Percentiles rank a stretch among this genome's conserved stretches.
phyloP scores from a whole-genome alignment of 2,888 invertebrate species.

The Psylliodes chrysocephalus region DNA sequence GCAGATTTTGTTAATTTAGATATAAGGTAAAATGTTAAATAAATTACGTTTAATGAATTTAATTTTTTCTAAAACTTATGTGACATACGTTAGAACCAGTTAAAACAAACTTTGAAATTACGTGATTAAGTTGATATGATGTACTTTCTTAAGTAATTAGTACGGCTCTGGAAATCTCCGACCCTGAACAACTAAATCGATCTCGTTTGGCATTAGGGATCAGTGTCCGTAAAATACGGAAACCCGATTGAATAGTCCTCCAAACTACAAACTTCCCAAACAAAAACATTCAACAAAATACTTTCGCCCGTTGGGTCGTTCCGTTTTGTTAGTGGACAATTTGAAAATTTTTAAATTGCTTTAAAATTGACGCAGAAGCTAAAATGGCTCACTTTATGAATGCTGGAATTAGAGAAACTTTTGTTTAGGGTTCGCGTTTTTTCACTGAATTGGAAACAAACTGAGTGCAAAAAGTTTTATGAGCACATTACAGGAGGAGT shows the following conservation, averaged over 20 bases:
- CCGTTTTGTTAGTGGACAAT: slow-evolving; percentile 1
- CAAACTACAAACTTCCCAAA: slow-evolving; percentile 30
- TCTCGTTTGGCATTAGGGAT: slow-evolving; percentile 18
- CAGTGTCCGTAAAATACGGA: slow-evolving; percentile 33
- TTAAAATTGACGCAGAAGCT: not conserved
- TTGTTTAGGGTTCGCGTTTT: not conserved
- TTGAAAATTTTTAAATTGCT: slow-evolving; percentile 18
- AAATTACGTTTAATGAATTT: too few relatives aligned
- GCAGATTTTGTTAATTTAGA: too few relatives aligned
- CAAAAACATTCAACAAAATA: slow-evolving; percentile 32
- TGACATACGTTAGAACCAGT: too few relatives aligned
- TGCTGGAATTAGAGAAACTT: not conserved
- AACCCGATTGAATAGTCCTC: slow-evolving; percentile 29
- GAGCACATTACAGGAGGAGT: not conserved
- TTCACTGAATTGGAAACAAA: not conserved
- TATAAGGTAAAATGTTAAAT: too few relatives aligned
- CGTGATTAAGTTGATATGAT: too few relatives aligned
- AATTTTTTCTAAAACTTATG: too few relatives aligned
- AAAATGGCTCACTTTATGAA: not conserved
- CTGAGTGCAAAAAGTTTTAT: slow-evolving; percentile 1
- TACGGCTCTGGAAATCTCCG: not conserved
- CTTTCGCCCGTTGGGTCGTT: slow-evolving; percentile 31
- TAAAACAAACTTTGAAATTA: too few relatives aligned
- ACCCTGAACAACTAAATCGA: slow-evolving; percentile 16
- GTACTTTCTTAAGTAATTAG: not conserved